phyloP scores from a whole-genome alignment of 2,797 vertebrate genomes.

The Poeciliopsis gracilis region DNA sequence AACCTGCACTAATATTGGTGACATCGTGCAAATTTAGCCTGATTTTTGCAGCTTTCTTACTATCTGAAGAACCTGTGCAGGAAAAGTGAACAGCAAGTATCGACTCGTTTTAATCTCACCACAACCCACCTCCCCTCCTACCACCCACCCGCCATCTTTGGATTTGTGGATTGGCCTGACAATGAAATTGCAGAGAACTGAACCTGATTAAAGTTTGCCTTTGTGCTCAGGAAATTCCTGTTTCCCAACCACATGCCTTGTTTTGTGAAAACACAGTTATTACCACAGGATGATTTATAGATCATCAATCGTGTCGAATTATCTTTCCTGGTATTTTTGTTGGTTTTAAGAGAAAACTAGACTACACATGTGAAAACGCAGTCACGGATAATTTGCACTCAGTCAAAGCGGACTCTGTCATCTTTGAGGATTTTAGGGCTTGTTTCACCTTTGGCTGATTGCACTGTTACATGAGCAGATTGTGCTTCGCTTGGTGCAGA shows the following conservation, averaged over 20 bases:
- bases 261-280: constrained; percentile 66
- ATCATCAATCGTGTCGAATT: constrained; percentile 38
- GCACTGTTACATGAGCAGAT: neutral
- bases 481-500: neutral
- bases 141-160: constrained; percentile 19
- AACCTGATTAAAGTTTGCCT: constrained; percentile 62
- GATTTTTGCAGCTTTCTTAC: constrained; percentile 32
- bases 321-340: constrained; percentile 44
- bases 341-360: constrained; percentile 54
- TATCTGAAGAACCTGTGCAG: constrained; percentile 32
- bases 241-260: constrained; percentile 37
- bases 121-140: constrained; percentile 1
- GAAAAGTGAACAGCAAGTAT: constrained; percentile 49
- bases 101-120: constrained; percentile 55
- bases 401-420: constrained; percentile 23
- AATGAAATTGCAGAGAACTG: constrained; percentile 69
- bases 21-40: constrained; percentile 22
- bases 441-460: constrained; percentile 13
- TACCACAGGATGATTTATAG: constrained; percentile 64
- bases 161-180: constrained; percentile 50
- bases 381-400: constrained; percentile 37
- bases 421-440: constrained; percentile 13
- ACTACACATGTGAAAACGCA: constrained; percentile 38
- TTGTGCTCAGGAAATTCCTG: constrained; percentile 71
- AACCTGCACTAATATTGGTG: neutral